Percentiles rank a stretch among this genome's conserved stretches.
These are phyloP conservation scores for Aromia moschata DNA, from an alignment of 2,888 invertebrate genomes.

Conservation along the genomic window DNA sequence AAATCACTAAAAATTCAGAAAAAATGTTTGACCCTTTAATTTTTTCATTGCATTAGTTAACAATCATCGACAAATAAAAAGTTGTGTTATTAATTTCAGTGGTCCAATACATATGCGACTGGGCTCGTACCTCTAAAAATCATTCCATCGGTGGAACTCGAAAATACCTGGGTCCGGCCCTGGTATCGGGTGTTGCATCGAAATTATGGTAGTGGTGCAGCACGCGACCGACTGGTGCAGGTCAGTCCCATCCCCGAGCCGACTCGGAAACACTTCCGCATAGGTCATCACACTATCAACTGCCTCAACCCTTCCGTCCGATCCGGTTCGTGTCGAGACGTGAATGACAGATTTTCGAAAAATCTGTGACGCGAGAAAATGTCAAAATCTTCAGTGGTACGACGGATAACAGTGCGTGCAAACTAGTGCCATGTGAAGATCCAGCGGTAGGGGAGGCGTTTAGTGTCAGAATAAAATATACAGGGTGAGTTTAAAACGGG, in stretches of 20 bases:
- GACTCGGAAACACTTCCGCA: slow-evolving; percentile 57
- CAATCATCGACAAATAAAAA: too few relatives aligned
- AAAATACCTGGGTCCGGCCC: slow-evolving; percentile 28
- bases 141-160: neutral
- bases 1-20: too few relatives aligned
- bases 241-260: slow-evolving; percentile 56
- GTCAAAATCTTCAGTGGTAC: neutral
- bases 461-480: neutral
- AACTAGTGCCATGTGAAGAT: slow-evolving; percentile 2
- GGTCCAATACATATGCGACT: too few relatives aligned
- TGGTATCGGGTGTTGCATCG: slow-evolving; percentile 45
- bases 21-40: too few relatives aligned
- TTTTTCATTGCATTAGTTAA: too few relatives aligned
- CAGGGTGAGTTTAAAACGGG: too few relatives aligned
- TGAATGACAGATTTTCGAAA: too few relatives aligned
- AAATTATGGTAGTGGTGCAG: slow-evolving; percentile 48
- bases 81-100: too few relatives aligned
- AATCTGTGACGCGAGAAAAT: neutral
- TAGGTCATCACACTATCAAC: slow-evolving; percentile 54
- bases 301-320: slow-evolving; percentile 36
- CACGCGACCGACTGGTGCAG: slow-evolving; percentile 58
- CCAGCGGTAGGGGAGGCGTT: neutral
- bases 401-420: neutral
- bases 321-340: too few relatives aligned
- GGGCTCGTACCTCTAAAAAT: too few relatives aligned